These are phyloP conservation scores for Thaleichthys pacificus DNA, from an alignment of 2,797 vertebrate genomes.

Conservation along the genomic window DNA sequence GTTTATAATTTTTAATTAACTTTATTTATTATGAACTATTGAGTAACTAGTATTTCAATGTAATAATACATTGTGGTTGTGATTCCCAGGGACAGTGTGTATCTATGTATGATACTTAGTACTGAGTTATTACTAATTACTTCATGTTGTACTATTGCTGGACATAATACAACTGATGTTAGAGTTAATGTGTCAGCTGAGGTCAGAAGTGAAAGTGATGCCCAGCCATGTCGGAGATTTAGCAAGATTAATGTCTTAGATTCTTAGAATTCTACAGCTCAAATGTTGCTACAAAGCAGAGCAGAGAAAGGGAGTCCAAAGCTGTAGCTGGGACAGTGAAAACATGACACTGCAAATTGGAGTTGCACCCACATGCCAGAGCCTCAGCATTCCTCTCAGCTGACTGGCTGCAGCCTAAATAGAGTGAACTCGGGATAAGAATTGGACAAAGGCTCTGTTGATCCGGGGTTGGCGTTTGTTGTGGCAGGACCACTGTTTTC, in stretches of 20 bases:
- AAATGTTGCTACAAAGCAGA: background rate
- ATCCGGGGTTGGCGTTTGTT: background rate
- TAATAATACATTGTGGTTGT: background rate
- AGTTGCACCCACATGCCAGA: background rate
- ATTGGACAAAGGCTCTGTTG: slow-evolving; percentile 15
- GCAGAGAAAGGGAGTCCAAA: background rate
- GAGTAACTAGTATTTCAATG: background rate
- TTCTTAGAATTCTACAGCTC: background rate
- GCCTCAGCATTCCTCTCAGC: background rate
- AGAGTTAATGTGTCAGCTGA: background rate
- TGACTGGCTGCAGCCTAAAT: background rate
- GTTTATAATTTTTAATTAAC: no score
- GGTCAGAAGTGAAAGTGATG: slow-evolving; percentile 1
- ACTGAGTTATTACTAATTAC: no score
- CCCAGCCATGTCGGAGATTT: background rate
- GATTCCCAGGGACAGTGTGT: background rate
- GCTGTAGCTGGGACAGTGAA: background rate
- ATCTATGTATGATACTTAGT: background rate
- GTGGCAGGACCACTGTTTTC: no score
- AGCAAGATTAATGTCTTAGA: background rate
- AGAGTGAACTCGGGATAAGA: background rate
- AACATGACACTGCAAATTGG: slow-evolving; percentile 17
- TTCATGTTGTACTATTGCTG: background rate
- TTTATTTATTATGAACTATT: background rate
- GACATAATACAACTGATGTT: background rate